phyloP scores from a whole-genome alignment of 2,888 invertebrate genomes.

The Drosophila kambysellisi region DNA sequence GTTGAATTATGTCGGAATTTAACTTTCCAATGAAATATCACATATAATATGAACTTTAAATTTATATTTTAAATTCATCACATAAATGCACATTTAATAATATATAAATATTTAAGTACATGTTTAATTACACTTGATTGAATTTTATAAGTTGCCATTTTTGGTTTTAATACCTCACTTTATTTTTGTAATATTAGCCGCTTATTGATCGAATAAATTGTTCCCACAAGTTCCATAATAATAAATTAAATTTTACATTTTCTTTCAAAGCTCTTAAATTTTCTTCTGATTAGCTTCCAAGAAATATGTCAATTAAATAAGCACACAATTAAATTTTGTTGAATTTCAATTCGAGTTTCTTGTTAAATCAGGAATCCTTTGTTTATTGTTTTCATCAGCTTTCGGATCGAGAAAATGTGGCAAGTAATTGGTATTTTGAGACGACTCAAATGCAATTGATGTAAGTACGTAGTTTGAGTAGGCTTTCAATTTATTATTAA shows the following conservation, averaged over 20 bases:
- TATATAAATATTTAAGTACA: background rate
- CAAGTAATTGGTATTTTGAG: background rate
- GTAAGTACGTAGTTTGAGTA: slow-evolving; percentile 20
- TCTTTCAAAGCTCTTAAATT: background rate
- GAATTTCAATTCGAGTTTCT: background rate
- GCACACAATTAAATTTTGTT: background rate
- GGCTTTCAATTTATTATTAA: slow-evolving; percentile 22
- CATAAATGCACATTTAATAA: background rate
- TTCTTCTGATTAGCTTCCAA: too few relatives aligned
- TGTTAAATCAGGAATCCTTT: background rate
- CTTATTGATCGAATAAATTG: background rate
- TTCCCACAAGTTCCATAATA: background rate
- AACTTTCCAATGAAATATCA: background rate
- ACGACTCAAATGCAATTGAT: slow-evolving; percentile 11
- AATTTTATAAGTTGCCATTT: background rate
- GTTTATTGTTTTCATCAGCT: background rate
- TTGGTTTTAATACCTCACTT: background rate
- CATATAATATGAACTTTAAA: background rate
- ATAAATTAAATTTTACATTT: background rate
- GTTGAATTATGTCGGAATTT: background rate
- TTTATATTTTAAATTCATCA: background rate
- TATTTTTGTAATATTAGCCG: background rate
- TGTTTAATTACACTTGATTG: background rate
- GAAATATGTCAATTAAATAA: too few relatives aligned
- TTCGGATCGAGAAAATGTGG: background rate